Percentiles rank a stretch among this genome's conserved stretches.
Conservation (phyloP, 1,140 invertebrate species). For the Ceratoteleas bidentatus region DNA sequence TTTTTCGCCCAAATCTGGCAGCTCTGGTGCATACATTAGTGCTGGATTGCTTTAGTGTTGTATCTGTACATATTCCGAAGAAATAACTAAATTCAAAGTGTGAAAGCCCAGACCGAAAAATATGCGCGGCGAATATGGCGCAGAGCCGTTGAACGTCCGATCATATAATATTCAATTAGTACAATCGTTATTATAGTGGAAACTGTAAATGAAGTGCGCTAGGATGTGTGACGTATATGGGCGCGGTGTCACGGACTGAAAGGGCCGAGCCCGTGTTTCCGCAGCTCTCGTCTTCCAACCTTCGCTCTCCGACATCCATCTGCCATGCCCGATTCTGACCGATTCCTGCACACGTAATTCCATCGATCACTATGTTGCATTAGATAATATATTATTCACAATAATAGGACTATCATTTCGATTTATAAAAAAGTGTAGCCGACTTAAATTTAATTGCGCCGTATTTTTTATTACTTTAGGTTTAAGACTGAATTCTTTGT, state of each 20-base stretch:
- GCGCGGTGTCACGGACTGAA: slow-evolving; percentile 76
- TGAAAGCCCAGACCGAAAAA: no score
- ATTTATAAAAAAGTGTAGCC: no score
- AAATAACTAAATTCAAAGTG: no score
- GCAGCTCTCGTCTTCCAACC: slow-evolving; percentile 72
- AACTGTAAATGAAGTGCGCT: slow-evolving; percentile 52
- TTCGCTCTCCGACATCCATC: slow-evolving; percentile 66
- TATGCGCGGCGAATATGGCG: no score
- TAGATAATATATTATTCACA: slow-evolving; percentile 61
- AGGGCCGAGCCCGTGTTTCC: slow-evolving; percentile 76
- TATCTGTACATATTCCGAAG: no score
- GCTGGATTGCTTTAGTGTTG: no score
- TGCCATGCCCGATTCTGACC: slow-evolving; percentile 68
- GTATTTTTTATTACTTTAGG: no score
- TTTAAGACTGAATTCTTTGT: no score
- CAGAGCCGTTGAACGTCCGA: background rate
- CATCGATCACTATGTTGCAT: slow-evolving; percentile 55
- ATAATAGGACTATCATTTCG: slow-evolving; percentile 50
- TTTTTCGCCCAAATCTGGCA: no score
- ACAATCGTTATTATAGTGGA: slow-evolving; percentile 36
- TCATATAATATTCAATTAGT: slow-evolving; percentile 27
- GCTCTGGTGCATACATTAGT: no score
- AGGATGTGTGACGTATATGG: slow-evolving; percentile 67
- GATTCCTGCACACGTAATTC: slow-evolving; percentile 51
- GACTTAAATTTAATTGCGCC: no score